Evolutionary conservation across 2,113 vertebrate species (phyloP).

Genomic region (Lycocorax pyrrhopterus): DNA sequence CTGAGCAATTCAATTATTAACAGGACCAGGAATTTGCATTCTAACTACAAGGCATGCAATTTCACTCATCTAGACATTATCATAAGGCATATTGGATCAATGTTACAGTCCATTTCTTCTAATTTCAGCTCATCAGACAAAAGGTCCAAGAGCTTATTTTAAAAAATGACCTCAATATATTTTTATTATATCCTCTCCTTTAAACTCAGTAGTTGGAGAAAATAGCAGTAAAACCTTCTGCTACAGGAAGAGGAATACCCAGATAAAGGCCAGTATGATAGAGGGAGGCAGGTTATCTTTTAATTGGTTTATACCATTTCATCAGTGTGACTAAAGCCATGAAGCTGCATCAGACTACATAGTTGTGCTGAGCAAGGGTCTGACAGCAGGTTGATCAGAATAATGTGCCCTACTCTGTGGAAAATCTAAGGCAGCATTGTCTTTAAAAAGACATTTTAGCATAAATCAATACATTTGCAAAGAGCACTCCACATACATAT

Average conservation of each 20-base stretch:
- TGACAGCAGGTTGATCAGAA: not conserved
- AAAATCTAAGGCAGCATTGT: not conserved
- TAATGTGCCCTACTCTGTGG: not conserved
- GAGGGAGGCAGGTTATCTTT: not conserved
- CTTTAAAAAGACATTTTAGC: not conserved
- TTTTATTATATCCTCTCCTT: not conserved
- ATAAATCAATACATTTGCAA: not conserved
- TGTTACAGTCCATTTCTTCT: not conserved
- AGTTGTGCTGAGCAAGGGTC: not conserved
- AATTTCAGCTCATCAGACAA: not conserved
- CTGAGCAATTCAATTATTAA: not conserved
- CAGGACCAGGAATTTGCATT: not conserved
- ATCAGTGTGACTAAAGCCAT: not conserved
- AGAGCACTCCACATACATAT: not conserved
- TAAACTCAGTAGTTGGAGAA: not conserved
- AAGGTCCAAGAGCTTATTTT: not conserved
- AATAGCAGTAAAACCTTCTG: not conserved
- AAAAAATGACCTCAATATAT: not conserved
- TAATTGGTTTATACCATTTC: not conserved
- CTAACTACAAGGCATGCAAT: not conserved
- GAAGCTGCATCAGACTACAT: not conserved
- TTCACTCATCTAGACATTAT: not conserved
- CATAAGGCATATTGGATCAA: not conserved
- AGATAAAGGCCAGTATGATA: not conserved
- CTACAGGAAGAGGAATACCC: not conserved